These are phyloP conservation scores for Crypturellus tataupa DNA, from an alignment of 2,797 vertebrate genomes.

Conservation along the genomic window DNA sequence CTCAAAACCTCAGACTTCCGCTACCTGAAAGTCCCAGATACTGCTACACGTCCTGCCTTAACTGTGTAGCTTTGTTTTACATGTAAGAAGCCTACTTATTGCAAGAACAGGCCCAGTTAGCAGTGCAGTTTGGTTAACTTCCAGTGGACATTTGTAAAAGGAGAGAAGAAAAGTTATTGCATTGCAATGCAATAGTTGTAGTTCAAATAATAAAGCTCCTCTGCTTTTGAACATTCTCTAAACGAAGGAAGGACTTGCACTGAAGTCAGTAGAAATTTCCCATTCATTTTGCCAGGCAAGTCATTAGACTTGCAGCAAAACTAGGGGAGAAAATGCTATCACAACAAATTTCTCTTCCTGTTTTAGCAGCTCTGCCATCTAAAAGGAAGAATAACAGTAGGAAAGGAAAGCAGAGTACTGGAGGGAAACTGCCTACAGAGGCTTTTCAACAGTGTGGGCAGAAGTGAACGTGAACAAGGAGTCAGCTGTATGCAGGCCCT, in stretches of 20 bases:
- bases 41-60: not conserved
- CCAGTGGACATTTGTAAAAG: not conserved
- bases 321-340: not conserved
- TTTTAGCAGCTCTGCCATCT: not conserved
- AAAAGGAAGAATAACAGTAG: not conserved
- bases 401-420: not conserved
- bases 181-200: not conserved
- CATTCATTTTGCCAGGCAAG: not conserved
- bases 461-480: not conserved
- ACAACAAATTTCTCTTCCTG: not conserved
- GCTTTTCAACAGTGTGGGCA: not conserved
- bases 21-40: not conserved
- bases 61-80: not conserved
- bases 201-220: not conserved
- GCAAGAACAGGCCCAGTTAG: not conserved
- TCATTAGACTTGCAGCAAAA: not conserved
- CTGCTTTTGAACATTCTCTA: not conserved
- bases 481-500: not conserved
- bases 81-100: not conserved
- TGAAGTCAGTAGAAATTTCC: not conserved
- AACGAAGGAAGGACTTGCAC: not conserved
- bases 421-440: not conserved
- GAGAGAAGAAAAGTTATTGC: not conserved
- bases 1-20: not conserved
- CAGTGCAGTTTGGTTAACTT: not conserved